Evolutionary conservation across 1,140 invertebrate genomes (phyloP).

Genomic region (Pseudomyrmex concolor): DNA sequence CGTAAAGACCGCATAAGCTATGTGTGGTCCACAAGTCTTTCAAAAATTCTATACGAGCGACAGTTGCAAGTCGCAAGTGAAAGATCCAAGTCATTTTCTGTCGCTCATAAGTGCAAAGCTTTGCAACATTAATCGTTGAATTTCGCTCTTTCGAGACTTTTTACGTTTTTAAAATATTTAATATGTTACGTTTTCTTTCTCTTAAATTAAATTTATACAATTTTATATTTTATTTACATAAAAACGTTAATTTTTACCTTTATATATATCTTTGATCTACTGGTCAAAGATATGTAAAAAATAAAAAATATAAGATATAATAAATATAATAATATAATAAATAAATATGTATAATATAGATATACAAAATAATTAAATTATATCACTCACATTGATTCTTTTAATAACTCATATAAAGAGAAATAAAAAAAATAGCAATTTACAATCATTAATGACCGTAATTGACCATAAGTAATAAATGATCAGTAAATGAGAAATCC

Average conservation of each 20-base stretch:
- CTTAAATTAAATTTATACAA: too few species aligned
- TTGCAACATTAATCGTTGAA: background rate
- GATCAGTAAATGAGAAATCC: constrained; percentile 36
- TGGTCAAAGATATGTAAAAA: too few species aligned
- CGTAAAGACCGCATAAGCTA: constrained; percentile 40
- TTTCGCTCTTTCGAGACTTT: background rate
- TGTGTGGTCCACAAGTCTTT: constrained; percentile 40
- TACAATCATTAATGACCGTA: background rate
- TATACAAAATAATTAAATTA: background rate
- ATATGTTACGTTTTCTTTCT: too few species aligned
- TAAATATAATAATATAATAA: too few species aligned
- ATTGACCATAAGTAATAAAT: constrained; percentile 17
- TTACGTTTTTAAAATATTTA: too few species aligned
- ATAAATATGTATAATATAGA: too few species aligned
- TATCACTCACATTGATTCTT: background rate
- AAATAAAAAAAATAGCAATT: background rate
- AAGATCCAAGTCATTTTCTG: constrained; percentile 1
- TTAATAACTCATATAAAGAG: background rate
- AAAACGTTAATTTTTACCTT: too few species aligned
- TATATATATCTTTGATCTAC: too few species aligned
- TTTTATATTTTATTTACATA: too few species aligned
- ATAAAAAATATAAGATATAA: too few species aligned
- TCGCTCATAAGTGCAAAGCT: background rate
- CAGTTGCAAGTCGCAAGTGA: background rate
- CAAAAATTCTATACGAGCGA: constrained; percentile 25